phyloP scores from a whole-genome alignment of 2,797 vertebrate genomes.

The Scomberomorus guttatus region DNA sequence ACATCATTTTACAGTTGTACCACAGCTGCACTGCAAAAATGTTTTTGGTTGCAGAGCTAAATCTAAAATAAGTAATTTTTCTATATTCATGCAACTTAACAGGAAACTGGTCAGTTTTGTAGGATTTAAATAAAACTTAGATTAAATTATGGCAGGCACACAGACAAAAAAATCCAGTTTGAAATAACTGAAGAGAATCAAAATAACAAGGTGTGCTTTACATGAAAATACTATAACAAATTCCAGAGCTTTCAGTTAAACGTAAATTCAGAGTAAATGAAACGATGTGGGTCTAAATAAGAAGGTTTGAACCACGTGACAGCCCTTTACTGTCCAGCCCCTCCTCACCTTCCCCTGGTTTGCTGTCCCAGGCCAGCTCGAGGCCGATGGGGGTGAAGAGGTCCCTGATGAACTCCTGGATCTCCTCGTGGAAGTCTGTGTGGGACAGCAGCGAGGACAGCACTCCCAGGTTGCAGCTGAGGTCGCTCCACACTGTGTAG shows the following conservation, averaged over 20 bases:
- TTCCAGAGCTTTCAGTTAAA: too few species aligned
- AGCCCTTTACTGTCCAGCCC: not conserved
- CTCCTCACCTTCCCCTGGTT: conserved; percentile 92
- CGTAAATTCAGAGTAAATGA: not conserved
- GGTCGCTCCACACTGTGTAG: conserved; percentile 99
- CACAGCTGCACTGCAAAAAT: too few species aligned
- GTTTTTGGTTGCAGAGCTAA: too few species aligned
- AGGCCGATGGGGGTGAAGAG: conserved; percentile 96
- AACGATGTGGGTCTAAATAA: not conserved
- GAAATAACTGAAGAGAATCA: not conserved
- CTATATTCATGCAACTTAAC: too few species aligned
- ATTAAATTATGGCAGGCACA: too few species aligned
- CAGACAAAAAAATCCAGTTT: not conserved
- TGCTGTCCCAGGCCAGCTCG: conserved; percentile 97
- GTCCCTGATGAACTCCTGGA: conserved; percentile 95
- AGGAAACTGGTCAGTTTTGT: not conserved
- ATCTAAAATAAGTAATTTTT: too few species aligned
- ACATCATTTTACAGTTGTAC: too few species aligned
- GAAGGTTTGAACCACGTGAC: not conserved
- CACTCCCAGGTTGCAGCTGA: conserved; percentile 98
- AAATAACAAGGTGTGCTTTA: not conserved
- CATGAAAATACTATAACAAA: too few species aligned
- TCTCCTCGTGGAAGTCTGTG: conserved; percentile 97
- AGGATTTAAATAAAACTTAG: not conserved
- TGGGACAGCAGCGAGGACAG: conserved; percentile 96